These are phyloP conservation scores for Poecilia latipinna DNA, from an alignment of 2,113 vertebrate genomes.

Conservation along the genomic window DNA sequence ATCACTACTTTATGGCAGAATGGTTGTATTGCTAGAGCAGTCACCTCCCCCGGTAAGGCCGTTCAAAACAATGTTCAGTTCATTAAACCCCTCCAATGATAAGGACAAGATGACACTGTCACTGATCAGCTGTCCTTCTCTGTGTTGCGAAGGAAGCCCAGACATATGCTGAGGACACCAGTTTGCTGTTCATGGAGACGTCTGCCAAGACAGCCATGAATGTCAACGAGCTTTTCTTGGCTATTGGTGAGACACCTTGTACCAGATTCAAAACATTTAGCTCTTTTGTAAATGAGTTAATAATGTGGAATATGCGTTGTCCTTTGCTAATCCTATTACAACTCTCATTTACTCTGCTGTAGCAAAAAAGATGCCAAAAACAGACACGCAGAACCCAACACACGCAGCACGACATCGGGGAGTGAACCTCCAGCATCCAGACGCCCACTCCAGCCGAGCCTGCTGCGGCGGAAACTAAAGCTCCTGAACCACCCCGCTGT, in stretches of 20 bases:
- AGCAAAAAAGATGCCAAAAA: conserved; percentile 90
- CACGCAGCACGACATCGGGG: conserved; percentile 84
- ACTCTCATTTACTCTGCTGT: neutral
- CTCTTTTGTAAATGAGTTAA: neutral
- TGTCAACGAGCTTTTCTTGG: conserved; percentile 86
- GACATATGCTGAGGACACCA: conserved; percentile 84
- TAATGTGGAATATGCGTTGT: neutral
- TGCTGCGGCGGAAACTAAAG: conserved; percentile 84
- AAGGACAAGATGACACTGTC: neutral
- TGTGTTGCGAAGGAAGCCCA: conserved; percentile 80
- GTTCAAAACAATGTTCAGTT: too few species aligned
- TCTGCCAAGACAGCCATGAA: conserved; percentile 88
- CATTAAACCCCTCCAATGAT: too few species aligned
- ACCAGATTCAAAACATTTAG: neutral
- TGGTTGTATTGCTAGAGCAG: too few species aligned
- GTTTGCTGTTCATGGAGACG: conserved; percentile 87
- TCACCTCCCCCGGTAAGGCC: too few species aligned
- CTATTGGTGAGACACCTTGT: conserved; percentile 78
- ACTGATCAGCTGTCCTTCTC: neutral
- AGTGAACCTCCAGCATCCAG: conserved; percentile 84
- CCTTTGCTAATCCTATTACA: neutral
- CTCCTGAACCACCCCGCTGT: conserved; percentile 9
- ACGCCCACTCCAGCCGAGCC: conserved; percentile 80
- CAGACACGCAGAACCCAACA: conserved; percentile 85
- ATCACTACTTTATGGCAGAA: too few species aligned